Conservation (phyloP, 2,113 vertebrate genomes). For the Ceyx cyanopectus region DNA sequence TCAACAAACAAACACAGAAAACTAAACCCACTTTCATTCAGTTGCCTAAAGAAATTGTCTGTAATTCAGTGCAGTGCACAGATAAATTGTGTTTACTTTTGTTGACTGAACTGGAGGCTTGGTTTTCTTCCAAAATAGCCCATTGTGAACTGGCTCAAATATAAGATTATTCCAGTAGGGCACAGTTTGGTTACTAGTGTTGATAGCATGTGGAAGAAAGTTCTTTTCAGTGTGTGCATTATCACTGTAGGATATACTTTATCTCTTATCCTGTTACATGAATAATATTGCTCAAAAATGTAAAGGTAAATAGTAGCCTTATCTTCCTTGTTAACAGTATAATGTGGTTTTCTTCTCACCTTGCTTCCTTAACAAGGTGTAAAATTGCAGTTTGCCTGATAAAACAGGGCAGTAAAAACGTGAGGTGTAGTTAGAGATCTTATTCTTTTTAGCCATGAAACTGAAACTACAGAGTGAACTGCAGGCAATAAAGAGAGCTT, state of each 20-base stretch:
- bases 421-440: not conserved
- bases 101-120: not conserved
- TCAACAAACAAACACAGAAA: not conserved
- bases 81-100: not conserved
- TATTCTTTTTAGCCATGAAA: slow-evolving; percentile 40
- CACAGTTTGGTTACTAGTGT: not conserved
- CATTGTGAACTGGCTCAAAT: not conserved
- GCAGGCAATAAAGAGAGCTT: slow-evolving; percentile 38
- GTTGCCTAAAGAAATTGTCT: not conserved
- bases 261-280: slow-evolving; percentile 44
- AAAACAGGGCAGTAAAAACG: slow-evolving; percentile 60
- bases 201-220: slow-evolving; percentile 13
- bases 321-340: slow-evolving; percentile 55
- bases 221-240: slow-evolving; percentile 8
- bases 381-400: slow-evolving; percentile 61
- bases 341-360: slow-evolving; percentile 45
- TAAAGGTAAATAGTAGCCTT: slow-evolving; percentile 57
- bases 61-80: not conserved
- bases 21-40: not conserved
- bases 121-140: not conserved
- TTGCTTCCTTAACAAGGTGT: slow-evolving; percentile 46
- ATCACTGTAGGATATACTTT: slow-evolving; percentile 28
- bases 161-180: not conserved
- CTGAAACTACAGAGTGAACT: slow-evolving; percentile 40
- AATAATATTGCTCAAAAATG: slow-evolving; percentile 41